Evolutionary conservation across 2,888 invertebrate species (phyloP).

Genomic region (Eupeodes luniger): DNA sequence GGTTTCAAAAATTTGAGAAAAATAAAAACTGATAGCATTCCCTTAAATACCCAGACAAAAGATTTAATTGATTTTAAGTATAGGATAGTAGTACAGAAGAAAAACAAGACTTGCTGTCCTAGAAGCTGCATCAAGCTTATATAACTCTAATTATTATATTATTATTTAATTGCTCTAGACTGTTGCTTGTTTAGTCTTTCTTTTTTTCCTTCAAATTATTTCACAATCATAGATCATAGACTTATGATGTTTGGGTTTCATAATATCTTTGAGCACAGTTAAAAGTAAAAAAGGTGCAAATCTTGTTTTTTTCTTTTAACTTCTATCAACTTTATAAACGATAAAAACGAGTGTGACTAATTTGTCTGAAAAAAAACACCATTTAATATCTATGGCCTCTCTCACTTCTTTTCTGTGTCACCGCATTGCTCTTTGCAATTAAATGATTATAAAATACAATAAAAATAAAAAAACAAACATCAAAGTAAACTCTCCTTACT

Average conservation of each 20-base stretch:
- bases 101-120: background rate
- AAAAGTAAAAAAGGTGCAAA: constrained; percentile 12
- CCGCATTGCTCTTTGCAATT: constrained; percentile 32
- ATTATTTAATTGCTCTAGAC: constrained; percentile 24
- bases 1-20: too few species aligned
- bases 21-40: too few species aligned
- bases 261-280: background rate
- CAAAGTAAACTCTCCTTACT: background rate
- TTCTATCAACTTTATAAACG: too few species aligned
- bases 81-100: background rate
- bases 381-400: background rate
- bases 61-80: background rate
- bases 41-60: background rate
- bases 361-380: background rate
- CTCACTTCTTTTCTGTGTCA: background rate
- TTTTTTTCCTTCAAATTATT: background rate
- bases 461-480: background rate
- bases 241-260: background rate
- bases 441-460: constrained; percentile 47
- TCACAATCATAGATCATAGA: background rate
- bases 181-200: background rate
- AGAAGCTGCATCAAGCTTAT: background rate
- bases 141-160: background rate
- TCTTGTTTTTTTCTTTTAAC: background rate
- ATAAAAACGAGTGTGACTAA: constrained; percentile 8